These are phyloP conservation scores for Tolmerus cingulatus DNA, from an alignment of 2,888 invertebrate species.

Conservation along the genomic window DNA sequence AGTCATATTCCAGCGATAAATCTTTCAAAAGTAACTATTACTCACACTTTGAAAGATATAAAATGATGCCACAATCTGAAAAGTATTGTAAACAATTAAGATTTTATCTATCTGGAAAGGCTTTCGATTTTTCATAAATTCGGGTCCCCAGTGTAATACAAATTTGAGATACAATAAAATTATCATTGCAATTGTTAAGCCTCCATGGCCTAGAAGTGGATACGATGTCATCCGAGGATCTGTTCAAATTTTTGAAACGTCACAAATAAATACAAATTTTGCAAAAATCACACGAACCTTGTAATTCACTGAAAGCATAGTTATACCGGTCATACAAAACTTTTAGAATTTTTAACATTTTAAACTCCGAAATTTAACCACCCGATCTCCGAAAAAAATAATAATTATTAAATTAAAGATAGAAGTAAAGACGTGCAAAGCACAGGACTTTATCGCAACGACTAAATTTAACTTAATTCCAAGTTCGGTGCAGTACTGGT, in stretches of 20 bases:
- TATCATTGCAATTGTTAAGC: constrained; percentile 54
- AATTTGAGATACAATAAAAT: constrained; percentile 71
- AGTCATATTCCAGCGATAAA: constrained; percentile 52
- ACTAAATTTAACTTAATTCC: neutral
- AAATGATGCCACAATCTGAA: constrained; percentile 66
- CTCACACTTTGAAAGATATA: neutral
- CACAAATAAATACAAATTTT: neutral
- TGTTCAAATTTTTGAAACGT: neutral
- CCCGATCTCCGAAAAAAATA: neutral
- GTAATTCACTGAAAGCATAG: neutral
- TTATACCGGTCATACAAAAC: neutral
- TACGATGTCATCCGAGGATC: constrained; percentile 8
- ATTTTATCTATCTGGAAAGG: constrained; percentile 71
- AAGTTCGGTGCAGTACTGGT: neutral
- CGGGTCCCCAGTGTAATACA: constrained; percentile 73
- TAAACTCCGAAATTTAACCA: neutral
- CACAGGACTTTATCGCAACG: neutral
- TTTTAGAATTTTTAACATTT: neutral
- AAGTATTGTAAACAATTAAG: constrained; percentile 71
- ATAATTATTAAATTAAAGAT: neutral
- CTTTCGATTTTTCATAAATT: constrained; percentile 70
- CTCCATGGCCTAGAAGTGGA: constrained; percentile 58
- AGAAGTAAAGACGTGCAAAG: neutral
- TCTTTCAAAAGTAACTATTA: constrained; percentile 41
- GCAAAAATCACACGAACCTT: neutral